Base-by-base conservation (phyloP, 2,888 invertebrate genomes). In the Belgica antarctica region DNA sequence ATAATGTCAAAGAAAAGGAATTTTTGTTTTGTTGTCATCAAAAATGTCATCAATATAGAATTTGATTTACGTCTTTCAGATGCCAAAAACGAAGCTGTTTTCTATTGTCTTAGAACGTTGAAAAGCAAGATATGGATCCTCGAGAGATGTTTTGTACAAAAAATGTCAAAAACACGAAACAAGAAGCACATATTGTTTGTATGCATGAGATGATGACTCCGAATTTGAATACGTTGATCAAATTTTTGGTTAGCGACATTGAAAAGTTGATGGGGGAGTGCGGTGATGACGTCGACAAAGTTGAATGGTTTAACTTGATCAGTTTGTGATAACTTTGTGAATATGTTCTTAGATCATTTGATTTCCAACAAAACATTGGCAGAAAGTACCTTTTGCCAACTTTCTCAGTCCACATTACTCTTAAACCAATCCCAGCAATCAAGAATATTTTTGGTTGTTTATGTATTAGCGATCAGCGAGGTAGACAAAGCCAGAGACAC, bases 51-150 rank as follows among this genome's bases (percentile, higher is more conserved):
- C 52, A 27, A 28, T 66, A 47, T 46, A 66, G 66, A 66, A 41
- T 66, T 66, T 66, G 66, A 66, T 66, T 66, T 66, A 66, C 66
- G 66, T 47, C 52, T 17, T 25, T 47, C 66, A 66, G 52, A 66
- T 66, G 66, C 41, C 41, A 41, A 41, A 41, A 41, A 41, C n/a
- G 15, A 31, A 31, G 10, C 4, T 31, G 5, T 41, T 41, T 41
- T 10, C 41, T 41, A 41, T 41, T 41, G 41, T 41, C 10, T 41
- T 15, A 41, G n/a, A n/a, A n/a, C n/a, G n/a, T n/a, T n/a, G n/a
- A 41, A 15, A 41, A 41, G 12, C 41, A 5, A 15, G 41, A 41
- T 12, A 41, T 41, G 41, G 15, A 41, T n/a, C 15, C 41, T 41
- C 41, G n/a, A 5, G 10, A 12, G 41, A 41, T 41, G 3, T 41